phyloP scores from a whole-genome alignment of 2,113 vertebrate genomes.

The Sula dactylatra region DNA sequence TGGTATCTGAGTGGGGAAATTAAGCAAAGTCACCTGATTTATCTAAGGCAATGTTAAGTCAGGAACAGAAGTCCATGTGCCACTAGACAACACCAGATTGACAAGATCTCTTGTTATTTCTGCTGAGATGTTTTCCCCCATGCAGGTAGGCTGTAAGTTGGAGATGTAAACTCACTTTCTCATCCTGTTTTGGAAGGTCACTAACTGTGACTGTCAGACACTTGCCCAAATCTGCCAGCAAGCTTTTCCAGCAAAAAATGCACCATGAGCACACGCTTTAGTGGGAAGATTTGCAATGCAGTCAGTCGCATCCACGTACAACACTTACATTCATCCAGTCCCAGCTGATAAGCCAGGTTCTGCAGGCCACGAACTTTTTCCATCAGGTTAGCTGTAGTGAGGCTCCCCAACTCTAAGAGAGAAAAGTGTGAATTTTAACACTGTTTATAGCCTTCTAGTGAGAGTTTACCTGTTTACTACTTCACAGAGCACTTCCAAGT shows the following conservation, averaged over 20 bases:
- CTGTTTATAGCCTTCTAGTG: neutral
- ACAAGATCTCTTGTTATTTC: neutral
- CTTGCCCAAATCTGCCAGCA: neutral
- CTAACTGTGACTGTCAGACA: neutral
- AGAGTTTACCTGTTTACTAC: neutral
- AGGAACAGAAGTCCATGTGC: neutral
- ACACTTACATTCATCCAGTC: slow-evolving; percentile 97
- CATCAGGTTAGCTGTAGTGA: slow-evolving; percentile 97
- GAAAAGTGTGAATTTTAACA: slow-evolving; percentile 16
- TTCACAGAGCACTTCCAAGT: neutral
- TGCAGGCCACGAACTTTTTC: slow-evolving; percentile 97
- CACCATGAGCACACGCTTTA: accelerated
- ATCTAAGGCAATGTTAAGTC: neutral
- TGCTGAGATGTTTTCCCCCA: neutral
- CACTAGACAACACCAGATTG: neutral
- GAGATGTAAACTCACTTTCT: neutral
- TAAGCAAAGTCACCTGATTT: neutral
- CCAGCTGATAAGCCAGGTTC: slow-evolving; percentile 96
- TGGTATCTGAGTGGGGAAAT: neutral
- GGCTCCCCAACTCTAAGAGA: slow-evolving; percentile 88
- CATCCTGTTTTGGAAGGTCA: neutral
- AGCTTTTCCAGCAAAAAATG: neutral
- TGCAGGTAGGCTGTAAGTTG: neutral
- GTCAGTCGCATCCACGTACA: neutral
- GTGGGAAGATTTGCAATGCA: neutral